Conservation (phyloP, 1,140 invertebrate species). For the Helicoverpa zea region DNA sequence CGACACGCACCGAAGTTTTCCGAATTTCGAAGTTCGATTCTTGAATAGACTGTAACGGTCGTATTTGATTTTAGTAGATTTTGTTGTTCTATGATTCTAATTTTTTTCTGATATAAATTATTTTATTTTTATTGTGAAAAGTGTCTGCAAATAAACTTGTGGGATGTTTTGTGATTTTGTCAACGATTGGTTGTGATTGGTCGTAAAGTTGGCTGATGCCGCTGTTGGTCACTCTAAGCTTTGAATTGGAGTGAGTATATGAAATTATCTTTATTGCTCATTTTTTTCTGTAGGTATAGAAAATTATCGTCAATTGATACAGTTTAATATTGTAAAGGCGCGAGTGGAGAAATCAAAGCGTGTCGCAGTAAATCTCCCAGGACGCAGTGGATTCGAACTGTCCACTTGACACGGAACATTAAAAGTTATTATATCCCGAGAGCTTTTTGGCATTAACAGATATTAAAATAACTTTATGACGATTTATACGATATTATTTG, state of each 20-base stretch:
- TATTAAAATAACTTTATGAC: constrained; percentile 60
- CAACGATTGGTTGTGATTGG: constrained; percentile 62
- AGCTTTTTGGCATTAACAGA: constrained; percentile 66
- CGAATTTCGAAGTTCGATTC: constrained; percentile 65
- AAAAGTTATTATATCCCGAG: constrained; percentile 70
- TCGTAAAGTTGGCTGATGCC: constrained; percentile 59
- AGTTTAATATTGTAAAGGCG: constrained; percentile 61
- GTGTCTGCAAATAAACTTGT: constrained; percentile 71
- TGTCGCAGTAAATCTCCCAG: constrained; percentile 76
- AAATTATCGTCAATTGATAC: constrained; percentile 69
- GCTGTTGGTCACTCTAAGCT: constrained; percentile 59
- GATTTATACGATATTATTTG: constrained; percentile 37
- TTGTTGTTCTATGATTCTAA: constrained; percentile 58
- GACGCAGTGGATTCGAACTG: constrained; percentile 72
- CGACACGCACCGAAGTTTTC: constrained; percentile 71
- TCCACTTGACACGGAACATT: constrained; percentile 74
- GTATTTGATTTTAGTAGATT: constrained; percentile 49
- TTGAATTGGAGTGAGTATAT: constrained; percentile 61
- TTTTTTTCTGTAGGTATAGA: constrained; percentile 42
- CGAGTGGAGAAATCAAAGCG: constrained; percentile 74
- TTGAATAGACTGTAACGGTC: constrained; percentile 49
- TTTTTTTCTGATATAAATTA: constrained; percentile 49
- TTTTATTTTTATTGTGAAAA: constrained; percentile 59
- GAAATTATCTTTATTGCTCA: constrained; percentile 35
- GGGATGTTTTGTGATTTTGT: constrained; percentile 76